Percentiles rank a stretch among this genome's conserved stretches.
These are phyloP conservation scores for Cephus pulcher DNA, from an alignment of 2,888 invertebrate genomes.

Conservation along the genomic window DNA sequence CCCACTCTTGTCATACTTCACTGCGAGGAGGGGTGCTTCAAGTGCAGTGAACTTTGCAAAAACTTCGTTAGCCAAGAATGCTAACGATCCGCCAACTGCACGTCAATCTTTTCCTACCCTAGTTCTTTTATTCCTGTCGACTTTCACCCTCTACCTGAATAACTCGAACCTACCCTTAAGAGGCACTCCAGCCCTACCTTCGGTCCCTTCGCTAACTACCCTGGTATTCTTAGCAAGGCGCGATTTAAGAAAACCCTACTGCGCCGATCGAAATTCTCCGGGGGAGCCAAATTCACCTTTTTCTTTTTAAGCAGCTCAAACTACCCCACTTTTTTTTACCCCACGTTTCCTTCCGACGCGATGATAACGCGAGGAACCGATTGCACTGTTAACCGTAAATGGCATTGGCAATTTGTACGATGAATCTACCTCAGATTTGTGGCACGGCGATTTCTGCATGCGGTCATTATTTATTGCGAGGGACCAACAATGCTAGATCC, in stretches of 20 bases:
- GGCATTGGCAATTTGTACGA: neutral
- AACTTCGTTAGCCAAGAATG: conserved; percentile 56
- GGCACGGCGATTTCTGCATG: neutral
- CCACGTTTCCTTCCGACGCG: neutral
- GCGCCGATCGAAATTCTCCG: neutral
- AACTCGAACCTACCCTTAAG: neutral
- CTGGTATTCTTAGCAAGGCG: neutral
- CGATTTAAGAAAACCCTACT: neutral
- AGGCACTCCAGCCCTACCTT: neutral
- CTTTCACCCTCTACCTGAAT: neutral
- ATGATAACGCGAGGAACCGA: neutral
- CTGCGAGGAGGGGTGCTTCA: conserved; percentile 18
- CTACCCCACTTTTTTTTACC: neutral
- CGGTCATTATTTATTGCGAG: neutral
- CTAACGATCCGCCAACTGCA: conserved; percentile 44
- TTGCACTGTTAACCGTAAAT: neutral
- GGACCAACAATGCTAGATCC: neutral
- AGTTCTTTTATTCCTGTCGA: neutral
- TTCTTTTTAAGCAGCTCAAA: neutral
- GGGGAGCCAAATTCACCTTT: neutral
- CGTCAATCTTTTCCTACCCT: neutral
- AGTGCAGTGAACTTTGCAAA: conserved; percentile 51
- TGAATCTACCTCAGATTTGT: neutral
- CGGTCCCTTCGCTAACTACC: neutral
- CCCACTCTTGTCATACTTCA: neutral